Conservation (phyloP, 2,888 invertebrate species). For the Entomobrya proxima region DNA sequence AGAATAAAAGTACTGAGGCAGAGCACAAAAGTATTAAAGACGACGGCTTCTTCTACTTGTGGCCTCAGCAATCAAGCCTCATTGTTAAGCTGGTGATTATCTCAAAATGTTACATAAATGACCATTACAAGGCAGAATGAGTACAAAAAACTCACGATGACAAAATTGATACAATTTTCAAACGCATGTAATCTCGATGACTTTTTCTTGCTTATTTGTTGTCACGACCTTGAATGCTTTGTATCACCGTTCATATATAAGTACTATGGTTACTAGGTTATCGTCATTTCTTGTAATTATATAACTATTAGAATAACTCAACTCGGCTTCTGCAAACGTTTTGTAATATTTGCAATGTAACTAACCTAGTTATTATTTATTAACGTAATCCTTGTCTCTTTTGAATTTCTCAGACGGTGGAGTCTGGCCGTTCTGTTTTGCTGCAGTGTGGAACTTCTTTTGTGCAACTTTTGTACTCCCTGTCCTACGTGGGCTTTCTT, state of each 20-base stretch:
- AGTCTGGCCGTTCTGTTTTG: constrained; percentile 61
- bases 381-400: not conserved
- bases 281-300: not conserved
- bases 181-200: not conserved
- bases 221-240: constrained; percentile 4
- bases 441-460: constrained; percentile 70
- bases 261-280: constrained; percentile 13
- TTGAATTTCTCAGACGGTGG: constrained; percentile 53
- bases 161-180: not conserved
- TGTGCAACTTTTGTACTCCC: constrained; percentile 83
- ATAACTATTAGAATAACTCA: too few species aligned
- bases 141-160: not conserved
- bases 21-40: too few species aligned
- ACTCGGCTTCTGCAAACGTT: too few species aligned
- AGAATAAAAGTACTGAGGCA: too few species aligned
- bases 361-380: not conserved
- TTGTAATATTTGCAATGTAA: too few species aligned
- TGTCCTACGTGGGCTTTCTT: constrained; percentile 89
- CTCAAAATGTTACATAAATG: not conserved
- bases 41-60: too few species aligned
- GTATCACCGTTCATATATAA: not conserved
- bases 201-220: not conserved
- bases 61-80: too few species aligned
- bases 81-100: not conserved
- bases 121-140: not conserved